Conservation (phyloP, 2,888 invertebrate species). For the Conchocele bisecta region DNA sequence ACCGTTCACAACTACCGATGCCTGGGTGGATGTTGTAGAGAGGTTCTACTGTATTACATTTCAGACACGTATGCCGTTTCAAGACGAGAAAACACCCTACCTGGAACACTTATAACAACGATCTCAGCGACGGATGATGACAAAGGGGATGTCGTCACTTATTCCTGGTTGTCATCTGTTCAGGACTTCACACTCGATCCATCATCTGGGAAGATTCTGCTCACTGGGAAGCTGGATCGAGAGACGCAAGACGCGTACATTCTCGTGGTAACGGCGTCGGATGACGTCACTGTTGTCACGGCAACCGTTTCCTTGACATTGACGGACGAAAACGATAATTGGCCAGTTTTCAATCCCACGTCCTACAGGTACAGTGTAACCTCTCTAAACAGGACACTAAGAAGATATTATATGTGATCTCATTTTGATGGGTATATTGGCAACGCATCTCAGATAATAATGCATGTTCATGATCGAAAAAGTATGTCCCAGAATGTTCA, state of each 20-base stretch:
- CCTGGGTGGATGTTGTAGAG: too few species aligned
- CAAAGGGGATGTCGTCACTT: slow-evolving; percentile 56
- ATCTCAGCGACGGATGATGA: slow-evolving; percentile 67
- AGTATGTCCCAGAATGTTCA: too few species aligned
- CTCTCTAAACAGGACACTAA: too few species aligned
- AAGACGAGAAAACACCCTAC: slow-evolving; percentile 47
- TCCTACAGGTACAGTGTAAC: slow-evolving; percentile 61
- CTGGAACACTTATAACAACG: slow-evolving; percentile 54
- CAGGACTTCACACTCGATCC: slow-evolving; percentile 65
- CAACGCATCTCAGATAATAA: too few species aligned
- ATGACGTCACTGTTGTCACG: slow-evolving; percentile 55
- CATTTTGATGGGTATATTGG: too few species aligned
- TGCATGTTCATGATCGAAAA: too few species aligned
- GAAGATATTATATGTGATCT: too few species aligned
- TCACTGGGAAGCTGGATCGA: slow-evolving; percentile 59
- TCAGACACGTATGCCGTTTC: slow-evolving; percentile 52
- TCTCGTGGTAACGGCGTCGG: slow-evolving; percentile 63
- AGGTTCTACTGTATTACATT: too few species aligned
- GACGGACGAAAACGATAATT: slow-evolving; percentile 74
- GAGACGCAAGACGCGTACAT: slow-evolving; percentile 53
- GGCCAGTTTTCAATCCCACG: slow-evolving; percentile 44
- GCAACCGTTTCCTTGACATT: slow-evolving; percentile 70
- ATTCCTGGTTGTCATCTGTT: slow-evolving; percentile 55
- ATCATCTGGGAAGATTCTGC: slow-evolving; percentile 58
- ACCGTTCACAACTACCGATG: too few species aligned